Evolutionary conservation across 2,888 invertebrate genomes (phyloP).

Genomic region (Halocaridina rubra): DNA sequence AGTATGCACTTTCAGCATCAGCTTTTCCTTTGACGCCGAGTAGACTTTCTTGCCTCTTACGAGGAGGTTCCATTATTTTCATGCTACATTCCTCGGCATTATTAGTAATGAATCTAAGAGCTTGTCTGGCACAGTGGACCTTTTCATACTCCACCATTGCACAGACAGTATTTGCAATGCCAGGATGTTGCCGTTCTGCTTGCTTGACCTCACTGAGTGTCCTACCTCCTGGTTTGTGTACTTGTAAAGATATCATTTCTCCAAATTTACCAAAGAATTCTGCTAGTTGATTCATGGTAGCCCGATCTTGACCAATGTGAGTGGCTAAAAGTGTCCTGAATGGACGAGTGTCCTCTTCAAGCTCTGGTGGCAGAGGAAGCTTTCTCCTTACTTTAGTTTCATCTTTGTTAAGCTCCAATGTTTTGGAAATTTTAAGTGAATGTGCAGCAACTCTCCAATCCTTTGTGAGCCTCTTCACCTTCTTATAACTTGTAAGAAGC

Average conservation of each 20-base stretch:
- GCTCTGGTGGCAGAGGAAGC: conserved; percentile 86
- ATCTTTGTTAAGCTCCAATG: conserved; percentile 88
- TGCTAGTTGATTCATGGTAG: conserved; percentile 90
- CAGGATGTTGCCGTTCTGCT: conserved; percentile 90
- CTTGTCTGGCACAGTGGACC: conserved; percentile 73
- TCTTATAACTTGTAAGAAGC: conserved; percentile 92
- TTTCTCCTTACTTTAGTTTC: conserved; percentile 89
- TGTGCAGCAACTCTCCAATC: conserved; percentile 94
- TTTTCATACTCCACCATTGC: conserved; percentile 69
- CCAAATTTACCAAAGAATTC: conserved; percentile 89
- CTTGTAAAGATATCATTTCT: conserved; percentile 88
- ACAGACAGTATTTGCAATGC: conserved; percentile 73
- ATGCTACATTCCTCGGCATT: conserved; percentile 24
- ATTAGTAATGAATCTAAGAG: conserved; percentile 32
- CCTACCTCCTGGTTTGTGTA: conserved; percentile 88
- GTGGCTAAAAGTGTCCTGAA: conserved; percentile 86
- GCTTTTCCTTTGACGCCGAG: conserved; percentile 6
- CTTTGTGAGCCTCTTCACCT: conserved; percentile 92
- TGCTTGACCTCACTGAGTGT: conserved; percentile 91
- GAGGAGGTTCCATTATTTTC: conserved; percentile 31
- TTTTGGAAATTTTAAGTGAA: conserved; percentile 80
- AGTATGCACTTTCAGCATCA: conserved; percentile 60
- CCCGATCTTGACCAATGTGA: conserved; percentile 84
- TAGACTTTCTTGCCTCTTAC: conserved; percentile 26
- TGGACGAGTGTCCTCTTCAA: conserved; percentile 88